Percentiles rank a stretch among this genome's conserved stretches.
Conservation (phyloP, 2,888 invertebrate genomes). For the Cheilosia soror region DNA sequence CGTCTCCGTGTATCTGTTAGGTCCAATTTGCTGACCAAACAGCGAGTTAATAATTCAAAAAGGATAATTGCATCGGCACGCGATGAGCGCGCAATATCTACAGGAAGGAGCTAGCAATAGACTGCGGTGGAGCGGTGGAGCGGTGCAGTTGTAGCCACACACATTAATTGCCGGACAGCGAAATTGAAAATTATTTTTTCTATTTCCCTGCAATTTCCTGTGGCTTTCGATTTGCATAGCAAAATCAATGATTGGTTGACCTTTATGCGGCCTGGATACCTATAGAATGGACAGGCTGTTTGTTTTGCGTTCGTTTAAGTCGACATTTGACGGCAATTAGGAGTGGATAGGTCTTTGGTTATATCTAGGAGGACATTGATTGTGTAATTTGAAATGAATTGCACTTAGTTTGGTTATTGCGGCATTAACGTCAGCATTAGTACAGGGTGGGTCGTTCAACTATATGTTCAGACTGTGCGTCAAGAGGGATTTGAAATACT, state of each 20-base stretch:
- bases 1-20: slow-evolving; percentile 49
- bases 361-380: background rate
- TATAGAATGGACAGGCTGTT: slow-evolving; percentile 16
- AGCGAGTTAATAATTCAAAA: slow-evolving; percentile 74
- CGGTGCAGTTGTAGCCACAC: background rate
- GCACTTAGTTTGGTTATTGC: background rate
- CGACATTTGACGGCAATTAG: slow-evolving; percentile 62
- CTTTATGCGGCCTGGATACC: slow-evolving; percentile 16
- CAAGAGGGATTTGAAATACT: background rate
- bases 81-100: slow-evolving; percentile 45
- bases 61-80: slow-evolving; percentile 73
- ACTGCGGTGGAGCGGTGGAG: slow-evolving; percentile 8
- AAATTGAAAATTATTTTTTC: slow-evolving; percentile 33
- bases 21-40: slow-evolving; percentile 73
- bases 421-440: too few species aligned
- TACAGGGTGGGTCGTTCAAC: too few species aligned
- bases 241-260: slow-evolving; percentile 61
- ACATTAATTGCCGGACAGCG: slow-evolving; percentile 30
- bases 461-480: too few species aligned
- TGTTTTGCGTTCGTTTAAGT: slow-evolving; percentile 42
- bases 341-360: slow-evolving; percentile 2
- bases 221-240: slow-evolving; percentile 65
- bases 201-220: slow-evolving; percentile 46
- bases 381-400: background rate
- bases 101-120: background rate